These are phyloP conservation scores for Perca fluviatilis DNA, from an alignment of 2,113 vertebrate genomes.

Conservation along the genomic window DNA sequence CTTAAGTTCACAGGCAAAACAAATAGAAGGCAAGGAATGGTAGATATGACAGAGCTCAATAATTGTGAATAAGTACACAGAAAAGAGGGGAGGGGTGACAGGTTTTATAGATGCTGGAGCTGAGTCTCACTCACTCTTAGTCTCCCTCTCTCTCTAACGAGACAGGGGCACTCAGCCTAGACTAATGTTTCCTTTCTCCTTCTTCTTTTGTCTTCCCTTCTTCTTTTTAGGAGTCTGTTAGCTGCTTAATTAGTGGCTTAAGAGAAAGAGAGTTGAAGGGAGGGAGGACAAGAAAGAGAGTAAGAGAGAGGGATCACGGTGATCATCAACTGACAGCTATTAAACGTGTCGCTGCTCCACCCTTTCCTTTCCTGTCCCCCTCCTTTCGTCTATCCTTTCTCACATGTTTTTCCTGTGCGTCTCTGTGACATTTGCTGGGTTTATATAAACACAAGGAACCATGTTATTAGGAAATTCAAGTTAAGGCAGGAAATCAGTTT, in stretches of 20 bases:
- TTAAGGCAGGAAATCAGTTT: background rate
- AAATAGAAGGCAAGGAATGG: constrained; percentile 26
- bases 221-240: constrained; percentile 60
- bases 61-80: constrained; percentile 41
- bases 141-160: constrained; percentile 62
- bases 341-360: constrained; percentile 13
- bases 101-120: constrained; percentile 67
- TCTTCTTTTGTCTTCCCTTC: constrained; percentile 47
- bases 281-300: constrained; percentile 16
- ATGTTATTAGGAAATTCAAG: background rate
- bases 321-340: constrained; percentile 51
- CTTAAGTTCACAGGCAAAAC: constrained; percentile 42
- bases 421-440: background rate
- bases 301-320: constrained; percentile 7
- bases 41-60: constrained; percentile 33
- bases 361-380: background rate
- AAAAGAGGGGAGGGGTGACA: constrained; percentile 27
- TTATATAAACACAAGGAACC: background rate
- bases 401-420: constrained; percentile 9
- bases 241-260: constrained; percentile 69
- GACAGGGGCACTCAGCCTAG: constrained; percentile 70
- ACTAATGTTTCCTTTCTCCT: constrained; percentile 74
- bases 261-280: constrained; percentile 28
- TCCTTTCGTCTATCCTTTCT: background rate
- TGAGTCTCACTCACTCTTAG: constrained; percentile 35